Conservation (phyloP, 1,140 invertebrate species). For the Plutomurus gul region DNA sequence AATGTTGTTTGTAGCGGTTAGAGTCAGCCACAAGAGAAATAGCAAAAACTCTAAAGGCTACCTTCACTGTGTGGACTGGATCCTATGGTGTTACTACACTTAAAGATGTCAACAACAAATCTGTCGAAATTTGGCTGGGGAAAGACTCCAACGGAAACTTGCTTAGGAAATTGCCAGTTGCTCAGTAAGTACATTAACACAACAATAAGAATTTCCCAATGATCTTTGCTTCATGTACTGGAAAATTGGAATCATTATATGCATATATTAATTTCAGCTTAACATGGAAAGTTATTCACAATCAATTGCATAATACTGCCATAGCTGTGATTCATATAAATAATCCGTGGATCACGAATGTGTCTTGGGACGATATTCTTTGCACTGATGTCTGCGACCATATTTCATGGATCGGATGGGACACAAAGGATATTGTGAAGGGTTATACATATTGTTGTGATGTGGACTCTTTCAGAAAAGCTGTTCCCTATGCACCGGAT, state of each 20-base stretch:
- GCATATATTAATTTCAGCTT: not conserved
- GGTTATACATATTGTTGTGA: constrained; percentile 52
- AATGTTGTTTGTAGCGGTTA: not conserved
- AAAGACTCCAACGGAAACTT: constrained; percentile 52
- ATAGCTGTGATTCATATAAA: constrained; percentile 68
- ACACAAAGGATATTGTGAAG: not conserved
- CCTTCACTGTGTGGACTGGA: constrained; percentile 65
- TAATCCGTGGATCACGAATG: constrained; percentile 61
- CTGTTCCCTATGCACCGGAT: constrained; percentile 15
- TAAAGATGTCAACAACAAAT: constrained; percentile 58
- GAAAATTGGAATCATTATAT: not conserved
- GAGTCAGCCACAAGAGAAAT: constrained; percentile 32
- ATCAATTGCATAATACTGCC: constrained; percentile 60
- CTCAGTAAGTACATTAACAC: too few species aligned
- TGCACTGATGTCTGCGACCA: constrained; percentile 45
- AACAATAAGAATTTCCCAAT: too few species aligned
- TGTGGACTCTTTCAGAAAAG: not conserved
- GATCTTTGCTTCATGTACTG: too few species aligned
- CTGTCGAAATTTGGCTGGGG: constrained; percentile 61
- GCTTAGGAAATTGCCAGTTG: not conserved
- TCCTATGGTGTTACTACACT: constrained; percentile 62
- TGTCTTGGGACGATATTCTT: constrained; percentile 38
- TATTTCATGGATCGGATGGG: constrained; percentile 42
- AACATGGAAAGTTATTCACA: constrained; percentile 63
- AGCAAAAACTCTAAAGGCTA: not conserved